Percentiles rank a stretch among this genome's conserved stretches.
phyloP scores from a whole-genome alignment of 2,113 vertebrate genomes.

The Bubo scandiacus region DNA sequence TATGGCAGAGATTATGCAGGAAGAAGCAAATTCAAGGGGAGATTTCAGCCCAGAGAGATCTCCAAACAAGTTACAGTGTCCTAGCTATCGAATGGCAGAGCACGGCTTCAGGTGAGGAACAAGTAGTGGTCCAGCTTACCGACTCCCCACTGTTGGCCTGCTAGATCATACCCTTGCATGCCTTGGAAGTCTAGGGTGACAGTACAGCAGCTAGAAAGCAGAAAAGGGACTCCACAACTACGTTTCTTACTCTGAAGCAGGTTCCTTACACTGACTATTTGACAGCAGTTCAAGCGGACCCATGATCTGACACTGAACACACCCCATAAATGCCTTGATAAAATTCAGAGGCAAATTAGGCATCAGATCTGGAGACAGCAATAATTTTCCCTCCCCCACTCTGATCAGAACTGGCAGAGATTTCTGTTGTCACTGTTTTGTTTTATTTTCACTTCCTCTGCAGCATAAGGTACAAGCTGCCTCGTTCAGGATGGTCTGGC shows the following conservation, averaged over 20 bases:
- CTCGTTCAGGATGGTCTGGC: not conserved
- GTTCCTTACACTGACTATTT: rapidly evolving
- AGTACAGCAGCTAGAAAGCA: not conserved
- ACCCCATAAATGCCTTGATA: not conserved
- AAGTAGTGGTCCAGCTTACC: no score
- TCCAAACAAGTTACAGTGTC: no score
- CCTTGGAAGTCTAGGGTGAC: not conserved
- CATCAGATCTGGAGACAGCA: not conserved
- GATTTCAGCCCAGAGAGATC: no score
- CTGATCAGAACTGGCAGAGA: not conserved
- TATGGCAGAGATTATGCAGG: not conserved
- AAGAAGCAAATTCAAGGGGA: not conserved
- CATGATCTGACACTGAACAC: not conserved
- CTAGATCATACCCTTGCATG: not conserved
- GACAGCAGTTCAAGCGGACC: not conserved
- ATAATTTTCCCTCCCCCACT: not conserved
- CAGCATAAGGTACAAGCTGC: not conserved
- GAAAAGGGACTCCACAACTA: not conserved
- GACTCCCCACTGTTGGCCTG: not conserved
- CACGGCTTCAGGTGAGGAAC: no score
- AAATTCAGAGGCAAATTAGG: not conserved
- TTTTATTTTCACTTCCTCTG: not conserved
- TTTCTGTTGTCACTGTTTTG: not conserved
- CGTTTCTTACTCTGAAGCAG: not conserved
- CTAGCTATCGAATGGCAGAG: no score